Percentiles rank a stretch among this genome's conserved stretches.
Evolutionary conservation across 2,113 vertebrate genomes (phyloP).

Genomic region (Pterophyllum scalare): DNA sequence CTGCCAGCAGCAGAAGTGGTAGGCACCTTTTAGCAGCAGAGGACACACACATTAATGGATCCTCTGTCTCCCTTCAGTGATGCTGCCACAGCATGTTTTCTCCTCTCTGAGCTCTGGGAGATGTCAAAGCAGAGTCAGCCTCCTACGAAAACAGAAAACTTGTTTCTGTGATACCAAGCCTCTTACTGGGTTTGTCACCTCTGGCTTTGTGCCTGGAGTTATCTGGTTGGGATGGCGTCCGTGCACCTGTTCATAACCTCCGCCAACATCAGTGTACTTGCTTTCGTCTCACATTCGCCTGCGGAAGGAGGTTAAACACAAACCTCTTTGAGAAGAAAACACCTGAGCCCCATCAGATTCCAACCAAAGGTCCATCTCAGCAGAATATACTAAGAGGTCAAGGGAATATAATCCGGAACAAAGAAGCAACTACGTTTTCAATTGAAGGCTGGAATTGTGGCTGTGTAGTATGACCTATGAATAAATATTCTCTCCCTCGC

Average conservation of each 20-base stretch:
- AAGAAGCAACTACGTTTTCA: slow-evolving; percentile 20
- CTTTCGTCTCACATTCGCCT: slow-evolving; percentile 5
- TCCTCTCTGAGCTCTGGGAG: slow-evolving; percentile 5
- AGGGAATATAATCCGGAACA: neutral
- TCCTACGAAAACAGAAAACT: slow-evolving; percentile 21
- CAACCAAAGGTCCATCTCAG: neutral
- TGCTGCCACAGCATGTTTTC: slow-evolving; percentile 29
- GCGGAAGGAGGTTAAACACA: slow-evolving; percentile 27
- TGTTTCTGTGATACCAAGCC: neutral
- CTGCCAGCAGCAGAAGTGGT: slow-evolving; percentile 49
- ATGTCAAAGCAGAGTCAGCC: slow-evolving; percentile 26
- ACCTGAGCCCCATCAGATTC: slow-evolving; percentile 12
- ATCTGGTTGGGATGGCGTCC: neutral
- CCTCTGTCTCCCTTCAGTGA: slow-evolving; percentile 31
- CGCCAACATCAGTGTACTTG: slow-evolving; percentile 1
- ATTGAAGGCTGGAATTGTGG: neutral
- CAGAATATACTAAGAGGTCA: slow-evolving; percentile 13
- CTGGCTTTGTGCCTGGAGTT: slow-evolving; percentile 33
- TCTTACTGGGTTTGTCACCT: slow-evolving; percentile 28
- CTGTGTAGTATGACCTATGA: neutral
- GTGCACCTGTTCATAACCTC: slow-evolving; percentile 16
- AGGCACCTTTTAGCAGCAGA: slow-evolving; percentile 41
- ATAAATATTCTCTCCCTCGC: neutral
- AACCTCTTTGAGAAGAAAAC: slow-evolving; percentile 12
- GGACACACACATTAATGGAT: slow-evolving; percentile 56